Conservation (phyloP, 2,797 vertebrate genomes). For the Scarus forsteni region DNA sequence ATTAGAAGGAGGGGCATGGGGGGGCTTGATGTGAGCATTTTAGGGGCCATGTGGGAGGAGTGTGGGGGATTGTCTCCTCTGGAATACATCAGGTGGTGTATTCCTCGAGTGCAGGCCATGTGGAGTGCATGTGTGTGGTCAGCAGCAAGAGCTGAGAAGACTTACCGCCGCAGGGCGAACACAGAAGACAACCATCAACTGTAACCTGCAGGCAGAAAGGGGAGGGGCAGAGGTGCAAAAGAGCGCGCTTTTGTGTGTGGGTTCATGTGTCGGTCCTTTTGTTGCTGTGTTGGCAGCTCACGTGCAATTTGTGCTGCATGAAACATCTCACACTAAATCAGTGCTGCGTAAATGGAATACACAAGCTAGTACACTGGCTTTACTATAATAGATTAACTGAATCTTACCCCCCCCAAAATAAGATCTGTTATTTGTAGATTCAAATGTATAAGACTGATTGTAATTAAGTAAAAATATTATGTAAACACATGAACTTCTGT, state of each 20-base stretch:
- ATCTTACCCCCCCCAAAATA: no score
- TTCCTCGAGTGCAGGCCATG: slow-evolving; percentile 23
- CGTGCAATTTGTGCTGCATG: slow-evolving; percentile 5
- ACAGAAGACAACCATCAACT: slow-evolving; percentile 12
- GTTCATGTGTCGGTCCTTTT: slow-evolving; percentile 1
- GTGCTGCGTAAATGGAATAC: no score
- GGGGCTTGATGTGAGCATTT: slow-evolving; percentile 36
- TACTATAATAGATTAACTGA: no score
- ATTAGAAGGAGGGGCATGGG: slow-evolving; percentile 47
- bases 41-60: slow-evolving; percentile 29
- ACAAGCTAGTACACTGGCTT: no score
- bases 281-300: slow-evolving; percentile 7
- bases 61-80: slow-evolving; percentile 15
- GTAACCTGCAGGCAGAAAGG: not conserved
- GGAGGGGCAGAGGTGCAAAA: slow-evolving; percentile 12
- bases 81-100: slow-evolving; percentile 32
- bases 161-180: slow-evolving; percentile 20
- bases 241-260: not conserved
- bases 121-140: slow-evolving; percentile 21
- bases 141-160: slow-evolving; percentile 35
- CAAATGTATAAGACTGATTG: no score
- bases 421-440: no score
- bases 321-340: slow-evolving; percentile 7
- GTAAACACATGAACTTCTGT: no score
- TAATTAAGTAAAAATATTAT: no score